Base-by-base conservation (phyloP, 2,888 invertebrate species). In the Lapara coniferarum region DNA sequence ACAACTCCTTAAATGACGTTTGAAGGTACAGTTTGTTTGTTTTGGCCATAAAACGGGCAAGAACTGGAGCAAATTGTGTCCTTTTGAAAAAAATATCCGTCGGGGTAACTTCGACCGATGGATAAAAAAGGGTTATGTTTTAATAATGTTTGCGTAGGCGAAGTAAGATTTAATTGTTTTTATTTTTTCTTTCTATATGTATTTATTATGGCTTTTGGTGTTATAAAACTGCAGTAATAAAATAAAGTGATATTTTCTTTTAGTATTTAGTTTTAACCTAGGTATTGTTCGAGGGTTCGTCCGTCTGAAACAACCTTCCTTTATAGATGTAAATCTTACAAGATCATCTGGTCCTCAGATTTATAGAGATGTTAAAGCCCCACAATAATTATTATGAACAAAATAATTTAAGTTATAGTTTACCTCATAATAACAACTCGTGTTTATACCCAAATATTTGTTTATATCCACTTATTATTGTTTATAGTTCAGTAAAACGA, bases 31-130 rank as follows among this genome's bases (percentile, higher is more conserved):
- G 75, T 63, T 63, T 86, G 78, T 89, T 89, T 89, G 83, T 85
- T 86, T 84, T 83, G 82, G 80, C 73, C 73, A 75, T 72, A 76
- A 75, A 73, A 66, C 68, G 37, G 55, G 76, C 80, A 89, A 89
- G 89, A 89, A 90, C 85, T 87, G 74, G 89, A 88, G 89, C 89
- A 87, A 82, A 83, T 77, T 75, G 55, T n/a, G 71, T 71, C 77
- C 78, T 79, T 37, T 70, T 70, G 66, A 71, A 77, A 81, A 82
- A 82, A 79, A 72, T 58, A 67, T 56, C 74, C 75, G 78, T 74
- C 78, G 71, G 72, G 74, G 71, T 76, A 72, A 70, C 74, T 76
- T 72, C 55, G 72, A 73, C 70, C 74, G 53, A 71, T 73, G 69
- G 69, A 78, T 77, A 81, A 84, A 85, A 85, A 86, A 81, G 82